Conservation (phyloP, 2,888 invertebrate species). For the Macropis europaea region DNA sequence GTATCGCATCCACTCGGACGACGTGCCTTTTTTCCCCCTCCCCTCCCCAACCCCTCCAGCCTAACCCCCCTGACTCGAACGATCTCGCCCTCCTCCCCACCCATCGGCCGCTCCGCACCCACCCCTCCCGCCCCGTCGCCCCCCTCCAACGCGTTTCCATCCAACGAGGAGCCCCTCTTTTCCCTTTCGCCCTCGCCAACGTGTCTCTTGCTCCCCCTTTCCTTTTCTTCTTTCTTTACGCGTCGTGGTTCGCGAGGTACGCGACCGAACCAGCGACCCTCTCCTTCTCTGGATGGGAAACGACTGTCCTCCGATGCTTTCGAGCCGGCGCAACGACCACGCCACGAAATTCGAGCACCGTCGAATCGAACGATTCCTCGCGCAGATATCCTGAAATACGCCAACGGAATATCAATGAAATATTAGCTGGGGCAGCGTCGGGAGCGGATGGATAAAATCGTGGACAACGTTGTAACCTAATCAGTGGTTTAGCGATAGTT, state of each 20-base stretch:
- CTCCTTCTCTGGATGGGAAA: conserved; percentile 59
- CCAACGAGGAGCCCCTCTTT: no score
- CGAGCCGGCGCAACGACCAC: conserved; percentile 36
- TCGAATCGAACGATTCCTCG: background rate
- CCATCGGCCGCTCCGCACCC: conserved; percentile 10
- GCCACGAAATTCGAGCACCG: conserved; percentile 30
- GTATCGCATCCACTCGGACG: conserved; percentile 64
- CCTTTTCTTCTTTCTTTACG: conserved; percentile 58
- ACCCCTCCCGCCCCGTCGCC: conserved; percentile 20
- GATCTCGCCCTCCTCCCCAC: conserved; percentile 18
- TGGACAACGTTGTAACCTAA: no score
- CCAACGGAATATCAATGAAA: no score
- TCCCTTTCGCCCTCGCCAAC: conserved; percentile 11
- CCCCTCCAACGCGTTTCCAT: conserved; percentile 24
- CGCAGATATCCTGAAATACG: no score
- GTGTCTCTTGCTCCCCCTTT: conserved; percentile 24
- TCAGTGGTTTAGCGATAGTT: no score
- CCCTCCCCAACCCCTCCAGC: conserved; percentile 19
- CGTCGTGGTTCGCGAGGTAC: conserved; percentile 57
- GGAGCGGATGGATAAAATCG: no score
- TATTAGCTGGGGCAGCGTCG: no score
- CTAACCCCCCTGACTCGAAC: background rate
- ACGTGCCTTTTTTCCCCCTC: conserved; percentile 55
- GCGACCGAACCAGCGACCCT: conserved; percentile 51
- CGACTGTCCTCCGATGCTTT: conserved; percentile 54